phyloP scores from a whole-genome alignment of 2,113 vertebrate genomes.

The Chamaea fasciata region DNA sequence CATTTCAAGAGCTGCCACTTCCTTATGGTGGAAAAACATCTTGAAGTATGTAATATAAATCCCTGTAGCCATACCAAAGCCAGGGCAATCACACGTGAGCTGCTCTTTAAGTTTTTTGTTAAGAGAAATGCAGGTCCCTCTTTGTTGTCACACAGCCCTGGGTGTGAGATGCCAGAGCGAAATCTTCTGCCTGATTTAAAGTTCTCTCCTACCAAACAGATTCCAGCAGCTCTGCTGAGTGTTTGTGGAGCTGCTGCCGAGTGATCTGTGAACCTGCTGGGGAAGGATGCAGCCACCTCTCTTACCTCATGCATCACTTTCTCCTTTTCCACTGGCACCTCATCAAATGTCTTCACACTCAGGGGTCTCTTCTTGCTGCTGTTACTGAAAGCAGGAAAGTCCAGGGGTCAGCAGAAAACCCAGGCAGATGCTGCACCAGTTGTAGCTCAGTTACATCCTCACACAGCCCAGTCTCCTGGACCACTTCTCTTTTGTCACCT shows the following conservation, averaged over 20 bases:
- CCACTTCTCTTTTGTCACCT: background rate
- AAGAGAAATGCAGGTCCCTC: background rate
- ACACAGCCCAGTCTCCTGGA: background rate
- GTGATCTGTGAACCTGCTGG: background rate
- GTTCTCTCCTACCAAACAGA: background rate
- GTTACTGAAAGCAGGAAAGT: conserved; percentile 30
- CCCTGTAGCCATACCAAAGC: background rate
- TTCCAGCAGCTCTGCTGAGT: background rate
- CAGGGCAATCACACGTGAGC: background rate
- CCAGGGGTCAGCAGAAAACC: background rate
- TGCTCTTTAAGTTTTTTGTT: background rate
- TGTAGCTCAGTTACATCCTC: background rate
- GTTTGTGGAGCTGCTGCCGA: background rate
- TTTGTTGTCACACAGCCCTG: background rate
- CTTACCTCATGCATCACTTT: conserved; percentile 78
- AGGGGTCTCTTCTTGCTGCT: conserved; percentile 82
- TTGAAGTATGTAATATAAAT: background rate
- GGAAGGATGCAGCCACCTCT: background rate
- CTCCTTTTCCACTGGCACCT: conserved; percentile 80
- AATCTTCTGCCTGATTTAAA: background rate
- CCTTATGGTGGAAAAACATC: background rate
- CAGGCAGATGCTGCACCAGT: background rate
- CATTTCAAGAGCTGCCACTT: background rate
- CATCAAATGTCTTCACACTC: conserved; percentile 89
- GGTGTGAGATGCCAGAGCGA: background rate